Evolutionary conservation across 2,797 vertebrate genomes (phyloP).

Genomic region (Platyrinchus mystaceus): DNA sequence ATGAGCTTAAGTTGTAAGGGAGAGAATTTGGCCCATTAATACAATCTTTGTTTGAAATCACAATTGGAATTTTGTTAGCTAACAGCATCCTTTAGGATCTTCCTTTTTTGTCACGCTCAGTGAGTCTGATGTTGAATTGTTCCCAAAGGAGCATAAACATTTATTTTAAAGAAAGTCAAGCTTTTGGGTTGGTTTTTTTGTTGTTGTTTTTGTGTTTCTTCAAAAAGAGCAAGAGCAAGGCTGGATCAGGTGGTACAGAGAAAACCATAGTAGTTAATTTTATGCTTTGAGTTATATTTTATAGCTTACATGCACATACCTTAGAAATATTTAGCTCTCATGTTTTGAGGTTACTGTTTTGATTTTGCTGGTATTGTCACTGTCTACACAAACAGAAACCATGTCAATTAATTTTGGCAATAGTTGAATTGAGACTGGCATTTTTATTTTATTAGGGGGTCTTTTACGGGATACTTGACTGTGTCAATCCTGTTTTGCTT

Average conservation of each 20-base stretch:
- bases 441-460: background rate
- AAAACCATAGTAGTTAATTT: background rate
- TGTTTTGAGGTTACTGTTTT: background rate
- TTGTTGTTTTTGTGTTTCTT: background rate
- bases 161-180: background rate
- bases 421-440: background rate
- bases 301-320: accelerated
- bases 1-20: background rate
- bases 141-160: background rate
- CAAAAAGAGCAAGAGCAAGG: background rate
- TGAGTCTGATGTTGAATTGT: background rate
- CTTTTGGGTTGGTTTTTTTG: background rate
- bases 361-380: background rate
- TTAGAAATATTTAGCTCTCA: background rate
- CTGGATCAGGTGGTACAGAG: background rate
- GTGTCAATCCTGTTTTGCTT: background rate
- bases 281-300: accelerated
- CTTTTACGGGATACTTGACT: background rate
- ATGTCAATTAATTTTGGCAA: background rate
- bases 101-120: background rate
- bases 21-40: background rate
- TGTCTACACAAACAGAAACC: background rate
- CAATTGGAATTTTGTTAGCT: background rate
- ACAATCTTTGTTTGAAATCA: background rate
- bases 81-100: background rate